Percentiles rank a stretch among this genome's conserved stretches.
Evolutionary conservation across 2,113 vertebrate genomes (phyloP).

Genomic region (Nyctereutes procyonoides): DNA sequence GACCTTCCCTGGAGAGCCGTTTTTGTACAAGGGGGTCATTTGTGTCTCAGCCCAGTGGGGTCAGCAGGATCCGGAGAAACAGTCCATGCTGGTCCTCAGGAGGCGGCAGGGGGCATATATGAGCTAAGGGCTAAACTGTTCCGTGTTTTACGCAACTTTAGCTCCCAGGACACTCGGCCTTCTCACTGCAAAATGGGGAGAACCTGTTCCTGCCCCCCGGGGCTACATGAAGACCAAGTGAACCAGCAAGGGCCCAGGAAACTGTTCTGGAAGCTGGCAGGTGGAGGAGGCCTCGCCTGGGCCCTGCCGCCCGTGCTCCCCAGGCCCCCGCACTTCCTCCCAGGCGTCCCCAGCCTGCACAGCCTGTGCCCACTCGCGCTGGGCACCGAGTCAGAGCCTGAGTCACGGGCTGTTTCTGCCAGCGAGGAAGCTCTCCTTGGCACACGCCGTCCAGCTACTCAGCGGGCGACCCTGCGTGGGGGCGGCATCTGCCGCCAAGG

Average conservation of each 20-base stretch:
- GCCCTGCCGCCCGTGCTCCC: neutral
- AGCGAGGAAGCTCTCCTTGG: rapidly evolving
- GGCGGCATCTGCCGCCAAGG: neutral
- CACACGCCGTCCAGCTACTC: neutral
- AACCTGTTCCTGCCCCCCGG: neutral
- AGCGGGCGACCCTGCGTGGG: neutral
- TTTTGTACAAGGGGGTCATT: neutral
- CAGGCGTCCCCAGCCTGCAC: neutral
- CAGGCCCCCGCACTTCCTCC: neutral
- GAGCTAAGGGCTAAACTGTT: neutral
- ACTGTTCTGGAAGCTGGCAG: neutral
- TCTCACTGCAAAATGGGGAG: neutral
- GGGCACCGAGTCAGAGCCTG: slow-evolving; percentile 1
- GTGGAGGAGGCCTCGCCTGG: rapidly evolving
- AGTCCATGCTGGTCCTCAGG: neutral
- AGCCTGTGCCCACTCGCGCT: neutral
- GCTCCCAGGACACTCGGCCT: neutral
- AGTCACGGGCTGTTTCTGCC: neutral
- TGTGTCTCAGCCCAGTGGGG: neutral
- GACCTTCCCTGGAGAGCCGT: rapidly evolving
- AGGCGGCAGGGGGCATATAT: neutral
- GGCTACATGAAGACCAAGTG: neutral
- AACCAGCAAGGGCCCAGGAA: neutral
- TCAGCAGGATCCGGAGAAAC: neutral
- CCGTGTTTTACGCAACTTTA: neutral